Evolutionary conservation across 2,888 invertebrate genomes (phyloP).

Genomic region (Lasioglossum calceatum): DNA sequence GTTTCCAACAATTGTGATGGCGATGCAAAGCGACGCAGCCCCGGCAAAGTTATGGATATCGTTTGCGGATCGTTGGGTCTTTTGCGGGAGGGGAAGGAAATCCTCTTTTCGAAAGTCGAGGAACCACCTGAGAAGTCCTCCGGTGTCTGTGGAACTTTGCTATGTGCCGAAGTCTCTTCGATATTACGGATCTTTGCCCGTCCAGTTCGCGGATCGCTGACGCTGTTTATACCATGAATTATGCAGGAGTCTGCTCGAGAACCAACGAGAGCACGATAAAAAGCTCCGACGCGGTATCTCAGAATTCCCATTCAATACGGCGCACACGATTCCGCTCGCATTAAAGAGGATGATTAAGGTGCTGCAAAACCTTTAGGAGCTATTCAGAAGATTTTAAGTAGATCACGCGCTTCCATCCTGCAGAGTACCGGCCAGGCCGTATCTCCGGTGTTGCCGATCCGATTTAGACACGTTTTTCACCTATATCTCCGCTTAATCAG

Average conservation of each 20-base stretch:
- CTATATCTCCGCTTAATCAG: background rate
- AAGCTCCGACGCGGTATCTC: constrained; percentile 53
- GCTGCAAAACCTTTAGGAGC: constrained; percentile 25
- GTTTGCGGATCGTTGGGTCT: constrained; percentile 35
- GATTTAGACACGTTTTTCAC: background rate
- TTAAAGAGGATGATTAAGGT: constrained; percentile 53
- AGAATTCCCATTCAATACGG: constrained; percentile 52
- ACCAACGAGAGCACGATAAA: constrained; percentile 58
- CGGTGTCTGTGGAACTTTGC: constrained; percentile 44
- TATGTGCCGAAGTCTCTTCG: constrained; percentile 38
- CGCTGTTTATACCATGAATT: constrained; percentile 69
- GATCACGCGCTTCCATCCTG: constrained; percentile 1
- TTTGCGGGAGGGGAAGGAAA: constrained; percentile 16
- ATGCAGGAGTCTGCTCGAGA: constrained; percentile 59
- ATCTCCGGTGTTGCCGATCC: background rate
- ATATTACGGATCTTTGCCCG: constrained; percentile 61
- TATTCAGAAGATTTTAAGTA: constrained; percentile 10
- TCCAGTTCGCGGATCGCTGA: constrained; percentile 54
- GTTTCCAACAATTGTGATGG: constrained; percentile 23
- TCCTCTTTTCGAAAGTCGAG: constrained; percentile 51
- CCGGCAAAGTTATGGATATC: constrained; percentile 22
- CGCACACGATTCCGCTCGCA: constrained; percentile 35
- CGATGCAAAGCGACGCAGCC: constrained; percentile 9
- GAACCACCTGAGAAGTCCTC: constrained; percentile 37
- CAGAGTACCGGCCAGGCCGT: background rate